These are phyloP conservation scores for Thamnophis sirtalis DNA, from an alignment of 2,113 vertebrate genomes.

Conservation along the genomic window DNA sequence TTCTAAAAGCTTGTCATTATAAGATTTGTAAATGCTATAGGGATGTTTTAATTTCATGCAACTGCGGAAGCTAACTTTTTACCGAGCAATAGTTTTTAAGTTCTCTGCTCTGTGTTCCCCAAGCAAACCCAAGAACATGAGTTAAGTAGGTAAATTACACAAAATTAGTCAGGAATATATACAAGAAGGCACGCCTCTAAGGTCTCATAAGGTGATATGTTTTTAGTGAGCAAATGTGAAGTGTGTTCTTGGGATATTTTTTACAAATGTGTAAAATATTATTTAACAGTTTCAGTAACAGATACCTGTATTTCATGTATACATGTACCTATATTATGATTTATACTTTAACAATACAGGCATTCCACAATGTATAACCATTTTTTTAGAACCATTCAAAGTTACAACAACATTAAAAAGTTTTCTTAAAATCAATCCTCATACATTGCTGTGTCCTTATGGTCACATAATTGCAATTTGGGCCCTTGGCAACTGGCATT, in stretches of 20 bases:
- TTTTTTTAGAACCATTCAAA: no score
- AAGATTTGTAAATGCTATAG: neutral
- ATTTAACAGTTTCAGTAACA: neutral
- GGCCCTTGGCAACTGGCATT: no score
- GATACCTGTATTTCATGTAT: neutral
- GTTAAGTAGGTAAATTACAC: neutral
- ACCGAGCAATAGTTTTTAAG: neutral
- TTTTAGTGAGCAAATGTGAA: neutral
- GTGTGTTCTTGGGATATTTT: neutral
- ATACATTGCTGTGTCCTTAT: no score
- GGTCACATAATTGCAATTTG: no score
- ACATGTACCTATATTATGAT: neutral
- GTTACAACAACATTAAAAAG: no score
- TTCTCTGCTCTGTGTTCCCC: neutral
- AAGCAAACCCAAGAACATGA: neutral
- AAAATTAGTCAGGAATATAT: neutral
- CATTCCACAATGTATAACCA: no score
- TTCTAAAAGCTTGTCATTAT: neutral
- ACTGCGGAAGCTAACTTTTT: neutral
- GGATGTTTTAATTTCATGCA: conserved; percentile 20
- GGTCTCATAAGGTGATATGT: neutral
- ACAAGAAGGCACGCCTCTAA: neutral
- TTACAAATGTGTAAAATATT: neutral
- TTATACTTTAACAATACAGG: neutral
- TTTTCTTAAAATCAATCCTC: no score